Evolutionary conservation across 2,113 vertebrate species (phyloP), one percentile per base, ranked within the genome.

Genomic region (Podarcis raffonei): DNA sequence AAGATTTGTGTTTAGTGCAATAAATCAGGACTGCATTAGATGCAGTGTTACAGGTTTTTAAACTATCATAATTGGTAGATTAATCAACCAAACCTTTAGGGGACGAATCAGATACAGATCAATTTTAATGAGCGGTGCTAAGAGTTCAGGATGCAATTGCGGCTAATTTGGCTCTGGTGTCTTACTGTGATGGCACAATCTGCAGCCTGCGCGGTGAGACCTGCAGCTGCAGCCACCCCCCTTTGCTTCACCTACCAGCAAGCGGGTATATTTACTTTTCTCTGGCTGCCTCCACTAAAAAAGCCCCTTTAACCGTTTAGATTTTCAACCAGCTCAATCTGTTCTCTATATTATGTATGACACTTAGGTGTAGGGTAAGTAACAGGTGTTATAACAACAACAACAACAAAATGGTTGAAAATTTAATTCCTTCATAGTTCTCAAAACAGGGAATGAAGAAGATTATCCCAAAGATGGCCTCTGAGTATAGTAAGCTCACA

Each of bases 1-100:
- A 92, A 84, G n/a, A 77, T 15, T 42, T 86, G 35, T 59, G n/a
- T 32, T 72, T 27, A 87, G 66, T 85, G 18, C 88, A 89, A 37
- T 71, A 39, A 30, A 75, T 91, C 90, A 83, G 75, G 83, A 18
- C 71, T 71, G n/a, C 68, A 25, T 69, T 32, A 48, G 5, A 32
- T 68, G 18, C 15, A n/a, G 30, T 27, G 37, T 12, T 42, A 4
- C 39, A 86, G 15, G 48, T 25, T 77, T 85, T 75, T 37, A 8
- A 59, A 86, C 62, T 66, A 4, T 39, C 7, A 9, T 86, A 23
- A 59, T n/a, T 71, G 59, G 69, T 27, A 75, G 48, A 57, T 25
- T 30, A 53, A 32, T 71, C 20, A 80, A 71, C 25, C 39, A 71
- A 87, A 79, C 1, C 12, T 53, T 25, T n/a, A 42, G 15, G 42